phyloP scores from a whole-genome alignment of 2,797 vertebrate species.

The Vireo griseus region DNA sequence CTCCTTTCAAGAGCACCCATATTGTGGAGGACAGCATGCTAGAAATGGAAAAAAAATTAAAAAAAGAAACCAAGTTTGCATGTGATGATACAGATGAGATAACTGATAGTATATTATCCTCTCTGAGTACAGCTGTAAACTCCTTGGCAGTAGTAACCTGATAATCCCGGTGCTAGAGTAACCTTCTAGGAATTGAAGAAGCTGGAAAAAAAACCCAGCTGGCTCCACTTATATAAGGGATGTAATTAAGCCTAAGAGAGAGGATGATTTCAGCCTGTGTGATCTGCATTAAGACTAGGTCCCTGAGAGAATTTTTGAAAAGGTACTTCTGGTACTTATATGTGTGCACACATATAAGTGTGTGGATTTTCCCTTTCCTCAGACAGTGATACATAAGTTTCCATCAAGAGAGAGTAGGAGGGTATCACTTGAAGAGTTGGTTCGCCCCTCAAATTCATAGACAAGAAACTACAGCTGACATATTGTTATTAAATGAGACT shows the following conservation, averaged over 20 bases:
- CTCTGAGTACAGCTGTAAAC: background rate
- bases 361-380: background rate
- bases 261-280: constrained; percentile 27
- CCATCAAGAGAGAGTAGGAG: background rate
- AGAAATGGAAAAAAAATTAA: background rate
- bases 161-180: background rate
- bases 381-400: background rate
- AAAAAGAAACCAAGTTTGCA: background rate
- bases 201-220: background rate
- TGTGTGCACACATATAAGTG: fast-evolving
- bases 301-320: background rate
- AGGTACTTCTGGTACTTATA: background rate
- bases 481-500: background rate
- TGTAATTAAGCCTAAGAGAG: constrained; percentile 29
- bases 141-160: background rate
- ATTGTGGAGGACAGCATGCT: background rate
- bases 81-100: background rate
- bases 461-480: background rate
- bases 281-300: constrained; percentile 31
- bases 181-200: constrained; percentile 17
- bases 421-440: background rate
- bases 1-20: background rate
- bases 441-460: background rate
- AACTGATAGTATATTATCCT: background rate
- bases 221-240: constrained; percentile 45